Percentiles rank a stretch among this genome's conserved stretches.
Conservation (phyloP, 2,888 invertebrate species). For the Lepeophtheirus nordmannii region DNA sequence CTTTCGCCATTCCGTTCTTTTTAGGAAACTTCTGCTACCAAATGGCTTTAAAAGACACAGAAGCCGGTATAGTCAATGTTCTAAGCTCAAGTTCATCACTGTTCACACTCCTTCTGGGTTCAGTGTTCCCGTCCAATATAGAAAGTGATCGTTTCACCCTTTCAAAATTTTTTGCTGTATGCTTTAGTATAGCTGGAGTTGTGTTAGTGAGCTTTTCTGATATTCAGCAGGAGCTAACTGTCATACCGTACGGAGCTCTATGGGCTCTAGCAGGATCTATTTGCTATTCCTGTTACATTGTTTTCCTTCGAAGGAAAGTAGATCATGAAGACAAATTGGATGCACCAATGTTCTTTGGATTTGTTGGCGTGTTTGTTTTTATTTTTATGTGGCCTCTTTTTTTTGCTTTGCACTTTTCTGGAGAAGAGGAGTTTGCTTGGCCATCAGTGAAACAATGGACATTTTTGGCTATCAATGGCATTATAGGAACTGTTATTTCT, state of each 20-base stretch:
- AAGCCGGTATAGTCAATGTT: conserved; percentile 71
- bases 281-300: conserved; percentile 75
- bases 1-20: conserved; percentile 50
- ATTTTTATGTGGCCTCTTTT: conserved; percentile 75
- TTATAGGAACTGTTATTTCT: conserved; percentile 75
- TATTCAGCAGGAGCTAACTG: conserved; percentile 45
- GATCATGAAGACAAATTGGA: conserved; percentile 86
- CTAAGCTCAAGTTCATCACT: conserved; percentile 75
- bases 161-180: conserved; percentile 64
- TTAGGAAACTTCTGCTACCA: conserved; percentile 82
- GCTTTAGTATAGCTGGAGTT: conserved; percentile 61
- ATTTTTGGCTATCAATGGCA: conserved; percentile 62
- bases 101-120: conserved; percentile 71
- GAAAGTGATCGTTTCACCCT: conserved; percentile 66
- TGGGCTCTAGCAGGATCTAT: conserved; percentile 71
- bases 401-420: conserved; percentile 61
- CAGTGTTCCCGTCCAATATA: conserved; percentile 60
- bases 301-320: conserved; percentile 62
- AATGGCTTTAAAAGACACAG: conserved; percentile 63
- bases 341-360: conserved; percentile 85
- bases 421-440: conserved; percentile 64
- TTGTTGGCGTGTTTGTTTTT: conserved; percentile 82
- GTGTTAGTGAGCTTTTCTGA: conserved; percentile 61
- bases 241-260: conserved; percentile 56
- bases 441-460: conserved; percentile 66